Base-by-base conservation (phyloP, 2,113 vertebrate species). In the Hyperopisus bebe region DNA sequence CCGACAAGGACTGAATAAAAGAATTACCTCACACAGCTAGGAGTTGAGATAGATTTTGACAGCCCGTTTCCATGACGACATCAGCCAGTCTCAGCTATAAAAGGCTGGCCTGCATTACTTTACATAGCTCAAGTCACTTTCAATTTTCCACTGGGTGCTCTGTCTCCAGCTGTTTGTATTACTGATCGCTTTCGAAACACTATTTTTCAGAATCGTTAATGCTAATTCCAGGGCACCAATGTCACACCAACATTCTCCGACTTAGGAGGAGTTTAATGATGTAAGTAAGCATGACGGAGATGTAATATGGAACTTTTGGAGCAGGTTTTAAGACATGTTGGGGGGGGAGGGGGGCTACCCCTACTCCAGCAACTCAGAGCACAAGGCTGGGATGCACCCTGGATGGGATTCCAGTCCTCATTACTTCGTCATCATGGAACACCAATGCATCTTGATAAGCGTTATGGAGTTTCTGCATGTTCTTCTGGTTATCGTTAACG, bases 81-180 rank as follows among this genome's bases (percentile, higher is more conserved):
- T 31, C 86, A 92, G 92, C 91, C 74, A 31, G 91, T 87, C 70
- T 86, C 90, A 92, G 91, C 93, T 93, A 94, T 93, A 94, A 94
- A 93, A 92, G 93, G 92, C 89, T 83, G 31, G 90, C 89, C 82
- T 91, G 91, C 91, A 90, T 92, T 94, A 93, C 86, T 94, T 94
- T 94, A 93, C 94, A 94, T 94, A 93, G 94, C 93, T 93, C 89
- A 89, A 94, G 93, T 94, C 93, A 94, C 91, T 93, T 92, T 90
- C 89, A 92, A 92, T 94, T 95, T 94, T 93, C 91, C 92, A 90
- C 90, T 90, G 48, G 85, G 90, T 87, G 91, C 90, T 90, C 91
- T 39, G 88, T 83, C 74, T 84, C 88, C 42, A 8, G 35, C 31
- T 55, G 10, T 42, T 46, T 91, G 66, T 86, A 89, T 91, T 92